Evolutionary conservation across 2,888 invertebrate species (phyloP), one percentile per base, ranked within the genome.

Genomic region (Liopterus haemorrhoidalis): DNA sequence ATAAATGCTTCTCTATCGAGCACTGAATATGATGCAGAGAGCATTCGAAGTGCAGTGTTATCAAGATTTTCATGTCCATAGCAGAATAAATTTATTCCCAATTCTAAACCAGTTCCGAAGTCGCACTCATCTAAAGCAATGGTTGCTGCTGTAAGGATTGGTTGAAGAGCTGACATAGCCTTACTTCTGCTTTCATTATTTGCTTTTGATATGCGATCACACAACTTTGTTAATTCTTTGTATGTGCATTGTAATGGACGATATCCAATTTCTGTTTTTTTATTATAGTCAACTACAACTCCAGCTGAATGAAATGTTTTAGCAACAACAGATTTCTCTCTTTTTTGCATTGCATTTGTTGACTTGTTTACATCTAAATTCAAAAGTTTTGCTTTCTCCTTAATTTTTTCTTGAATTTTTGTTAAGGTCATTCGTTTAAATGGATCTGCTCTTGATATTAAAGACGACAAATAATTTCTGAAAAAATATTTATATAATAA

Each of bases 101-200:
- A 71, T 66, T 96, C 95, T 2, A 96, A 66, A 0, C 91, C 86
- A 41, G 91, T 92, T 0, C 94, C 96, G 68, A 92, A 95, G 65
- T 96, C 95, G 61, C 87, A 86, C 65, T 97, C 96, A 61, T 96
- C 96, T 44, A 87, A 81, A 0, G 95, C 96, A 64, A 91, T 90
- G 64, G 81, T 86, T 4, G 90, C 83, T 43, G 81, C 81, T 3
- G 86, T 90, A 48, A 92, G 78, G 2, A 91, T 70, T 44, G 89
- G 86, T 57, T 91, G 87, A 3, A 95, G 63, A 19, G 82, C 77
- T 15, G 82, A 79, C 48, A 86, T 70, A 20, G 77, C 68, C 36
- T 70, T 71, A 48, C 74, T 70, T 55, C 76, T 79, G 50, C 82
- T 78, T 8, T 68, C 70, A 16, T 80, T 72, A 49, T 71, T 71